Base-by-base conservation (phyloP, 1,140 invertebrate genomes). In the Drosophila pseudoobscura region DNA sequence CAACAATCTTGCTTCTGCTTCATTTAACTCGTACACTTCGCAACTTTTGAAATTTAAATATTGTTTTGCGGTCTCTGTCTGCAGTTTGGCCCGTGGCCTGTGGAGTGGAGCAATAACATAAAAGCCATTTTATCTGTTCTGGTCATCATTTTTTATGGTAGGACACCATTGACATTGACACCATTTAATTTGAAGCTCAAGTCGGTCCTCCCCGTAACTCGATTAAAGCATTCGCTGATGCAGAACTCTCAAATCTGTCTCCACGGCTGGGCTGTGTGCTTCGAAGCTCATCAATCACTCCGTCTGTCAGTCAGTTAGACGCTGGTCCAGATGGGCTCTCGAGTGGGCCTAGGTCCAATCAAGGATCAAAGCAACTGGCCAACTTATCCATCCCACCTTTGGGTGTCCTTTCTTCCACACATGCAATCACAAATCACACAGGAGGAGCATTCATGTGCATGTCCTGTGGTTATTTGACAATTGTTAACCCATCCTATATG, bases 1-100 rank as follows among this genome's bases (percentile, higher is more conserved):
- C 75, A 75, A 89, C 84, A 89, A 89, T 89, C 84, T 89, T 89
- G 84, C 84, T 89, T 89, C 84, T 89, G 84, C 65, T 89, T 89
- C 84, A 89, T 89, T 89, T 84, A 89, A 89, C 85, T 79, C 69
- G 63, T 78, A 84, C 76, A 73, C 50, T 80, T 80, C 55, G 62
- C 47, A 82, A 87, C 64, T 83, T 87, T 87, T 78, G 60, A 88
- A 88, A 87, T 87, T 88, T 83, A 87, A 87, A 87, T 87, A 87
- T 87, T 87, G 83, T 87, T 87, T 76, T 87, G 78, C 66, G 78
- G 62, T 62, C 69, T 29, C 59, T 13, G 35, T 47, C 46, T 55
- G 69, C 52, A 70, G 60, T 68, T 66, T 26, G 53, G 35, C 75
- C 44, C 68, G 54, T 80, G 80, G 39, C n/a, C 64, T 69, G 49